Base-by-base conservation (phyloP, 1,140 invertebrate species). In the Harlomillsia oculata region DNA sequence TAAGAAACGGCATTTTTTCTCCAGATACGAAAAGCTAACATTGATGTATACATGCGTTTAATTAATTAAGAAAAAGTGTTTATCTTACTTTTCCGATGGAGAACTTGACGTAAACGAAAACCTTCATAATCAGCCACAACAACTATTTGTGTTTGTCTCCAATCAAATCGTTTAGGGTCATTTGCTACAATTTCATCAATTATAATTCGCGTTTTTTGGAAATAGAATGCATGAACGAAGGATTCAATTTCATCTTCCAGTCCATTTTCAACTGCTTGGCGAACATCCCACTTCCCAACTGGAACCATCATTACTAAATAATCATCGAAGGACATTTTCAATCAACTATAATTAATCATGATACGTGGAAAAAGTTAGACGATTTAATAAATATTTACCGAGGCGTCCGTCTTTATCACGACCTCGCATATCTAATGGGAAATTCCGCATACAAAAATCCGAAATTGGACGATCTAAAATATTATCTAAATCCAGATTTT, bases 281-380 rank as follows among this genome's bases (percentile, higher is more conserved):
- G 36, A 6, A 50, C 32, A 39, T 50, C 48, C 48, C 48, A 45
- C 5, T 26, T 21, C 29, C 43, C 43, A 45, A 45, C 29, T 14
- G 43, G 43, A 13, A 45, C 16, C 9, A 26, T 9, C 5, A 45
- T 13, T 14, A 45, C 43, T 45, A n/a, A n/a, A n/a, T n/a, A n/a
- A n/a, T n/a, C n/a, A n/a, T n/a, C n/a, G n/a, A n/a, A n/a, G n/a
- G n/a, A n/a, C n/a, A n/a, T n/a, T n/a, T n/a, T n/a, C n/a, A n/a
- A n/a, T n/a, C n/a, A n/a, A n/a, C n/a, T n/a, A n/a, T n/a, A n/a
- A n/a, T n/a, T n/a, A n/a, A n/a, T n/a, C n/a, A n/a, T n/a, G n/a
- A n/a, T n/a, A n/a, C n/a, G n/a, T n/a, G n/a, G n/a, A n/a, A n/a
- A n/a, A n/a, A n/a, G n/a, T n/a, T n/a, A n/a, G n/a, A n/a, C n/a